Percentiles rank a stretch among this genome's conserved stretches.
Conservation (phyloP, 2,113 vertebrate genomes). For the Sigmodon hispidus region DNA sequence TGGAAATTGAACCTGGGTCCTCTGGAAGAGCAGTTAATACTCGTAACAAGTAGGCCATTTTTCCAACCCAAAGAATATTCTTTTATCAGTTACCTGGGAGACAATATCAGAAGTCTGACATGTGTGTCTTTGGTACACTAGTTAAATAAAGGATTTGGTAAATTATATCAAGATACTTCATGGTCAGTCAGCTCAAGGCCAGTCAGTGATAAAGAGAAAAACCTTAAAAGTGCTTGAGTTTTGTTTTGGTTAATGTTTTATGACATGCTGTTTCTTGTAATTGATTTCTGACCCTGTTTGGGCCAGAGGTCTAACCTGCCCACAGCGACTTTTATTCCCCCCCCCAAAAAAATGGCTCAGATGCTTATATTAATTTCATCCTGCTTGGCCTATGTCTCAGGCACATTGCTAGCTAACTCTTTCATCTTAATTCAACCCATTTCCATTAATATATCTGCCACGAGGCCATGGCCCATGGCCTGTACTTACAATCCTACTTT, state of each 20-base stretch:
- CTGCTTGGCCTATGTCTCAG: no score
- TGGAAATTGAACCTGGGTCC: background rate
- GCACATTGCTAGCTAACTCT: no score
- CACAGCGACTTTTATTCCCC: no score
- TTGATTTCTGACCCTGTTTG: no score
- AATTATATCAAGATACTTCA: background rate
- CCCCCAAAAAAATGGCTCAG: no score
- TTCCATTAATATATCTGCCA: no score
- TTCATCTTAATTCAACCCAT: no score
- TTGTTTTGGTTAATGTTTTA: background rate
- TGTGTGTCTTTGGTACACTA: background rate
- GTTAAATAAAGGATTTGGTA: background rate
- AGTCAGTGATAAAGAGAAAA: background rate
- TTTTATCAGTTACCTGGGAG: background rate
- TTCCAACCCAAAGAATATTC: background rate
- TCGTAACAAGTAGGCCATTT: background rate
- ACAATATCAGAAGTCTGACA: background rate
- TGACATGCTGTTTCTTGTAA: background rate
- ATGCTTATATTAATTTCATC: no score
- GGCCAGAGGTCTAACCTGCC: no score
- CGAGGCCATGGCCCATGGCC: no score
- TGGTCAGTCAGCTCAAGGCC: background rate
- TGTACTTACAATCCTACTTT: no score
- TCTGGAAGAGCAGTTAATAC: background rate
- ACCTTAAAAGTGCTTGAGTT: background rate